Base-by-base conservation (phyloP, 2,797 vertebrate genomes). In the Alcedo quadribrachys region DNA sequence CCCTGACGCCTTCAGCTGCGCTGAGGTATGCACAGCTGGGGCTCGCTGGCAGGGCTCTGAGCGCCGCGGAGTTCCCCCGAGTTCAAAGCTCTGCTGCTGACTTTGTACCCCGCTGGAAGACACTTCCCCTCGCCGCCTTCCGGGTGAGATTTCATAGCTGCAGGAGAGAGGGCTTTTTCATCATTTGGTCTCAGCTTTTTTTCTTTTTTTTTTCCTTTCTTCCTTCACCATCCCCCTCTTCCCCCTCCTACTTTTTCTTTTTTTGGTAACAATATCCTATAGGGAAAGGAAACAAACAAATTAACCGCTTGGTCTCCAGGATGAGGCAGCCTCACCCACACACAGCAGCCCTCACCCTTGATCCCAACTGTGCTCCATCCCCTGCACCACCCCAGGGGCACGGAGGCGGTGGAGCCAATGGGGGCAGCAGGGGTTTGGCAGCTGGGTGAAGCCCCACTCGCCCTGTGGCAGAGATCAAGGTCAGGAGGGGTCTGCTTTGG, bases 1-100 rank as follows among this genome's bases (percentile, higher is more conserved):
- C 92, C 89, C 48, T 30, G 42, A 50, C 13, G 33, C 74, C 80
- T 86, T 25, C 96, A 94, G 94, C 95, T 95, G 95, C 51, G 77
- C 77, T 71, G 53, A 91, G 92, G 85, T 90, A 89, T 95, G 95
- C 94, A 90, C 94, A 94, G 95, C 95, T 96, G 95, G 94, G 92
- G 80, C 87, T 91, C 33, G 15, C 87, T 92, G 93, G 94, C 93
- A 91, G 85, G 66, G 74, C 71, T 85, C 74, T 50, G 74, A 12
- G 0, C 6, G 55, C 60, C 0, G 30, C 25, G 95, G 94, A 96
- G 83, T 96, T 96, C 78, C 96, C 96, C 96, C 5, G 2, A 92
- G 96, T 96, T 96, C 96, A 96, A 96, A 96, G 96, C 91, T 33
- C 86, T 32, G 65, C 90, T 89, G 82, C 83, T 96, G 89, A 78